A percentile compares a stretch with the other conserved stretches of the same genome.
These are phyloP conservation scores for Lycopodina hypogea DNA, from an alignment of 37 sponge, comb jelly and placozoan genomes.

Conservation along the genomic window DNA sequence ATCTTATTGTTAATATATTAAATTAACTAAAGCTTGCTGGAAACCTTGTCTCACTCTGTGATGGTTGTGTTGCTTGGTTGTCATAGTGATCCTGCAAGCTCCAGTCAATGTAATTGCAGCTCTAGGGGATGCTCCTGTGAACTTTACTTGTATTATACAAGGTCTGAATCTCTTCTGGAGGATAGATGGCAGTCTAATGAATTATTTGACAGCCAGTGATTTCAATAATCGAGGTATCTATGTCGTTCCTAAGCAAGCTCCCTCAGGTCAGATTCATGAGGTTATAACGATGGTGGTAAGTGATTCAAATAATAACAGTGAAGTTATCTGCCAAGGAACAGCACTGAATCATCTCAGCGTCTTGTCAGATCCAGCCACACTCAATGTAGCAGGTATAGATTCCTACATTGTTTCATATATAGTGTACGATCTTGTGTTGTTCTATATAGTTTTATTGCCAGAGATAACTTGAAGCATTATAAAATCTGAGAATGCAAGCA, in stretches of 20 bases:
- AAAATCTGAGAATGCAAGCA: too few relatives aligned
- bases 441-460: too few relatives aligned
- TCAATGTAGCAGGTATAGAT: not conserved
- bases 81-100: not conserved
- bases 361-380: not conserved
- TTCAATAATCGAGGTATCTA: not conserved
- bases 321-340: not conserved
- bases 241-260: not conserved
- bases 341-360: not conserved
- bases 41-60: too few relatives aligned
- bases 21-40: too few relatives aligned
- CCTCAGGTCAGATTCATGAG: not conserved
- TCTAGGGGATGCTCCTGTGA: not conserved
- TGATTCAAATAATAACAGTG: not conserved
- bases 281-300: not conserved
- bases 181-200: not conserved
- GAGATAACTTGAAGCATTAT: too few relatives aligned
- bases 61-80: not conserved
- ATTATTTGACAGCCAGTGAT: not conserved
- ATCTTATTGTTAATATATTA: too few relatives aligned
- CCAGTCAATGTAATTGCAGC: not conserved
- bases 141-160: not conserved
- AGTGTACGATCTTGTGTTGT: too few relatives aligned
- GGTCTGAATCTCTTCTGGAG: not conserved
- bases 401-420: too few relatives aligned